These are phyloP conservation scores for Leptinotarsa peninsularis DNA, from an alignment of 2,888 invertebrate genomes.

Conservation along the genomic window DNA sequence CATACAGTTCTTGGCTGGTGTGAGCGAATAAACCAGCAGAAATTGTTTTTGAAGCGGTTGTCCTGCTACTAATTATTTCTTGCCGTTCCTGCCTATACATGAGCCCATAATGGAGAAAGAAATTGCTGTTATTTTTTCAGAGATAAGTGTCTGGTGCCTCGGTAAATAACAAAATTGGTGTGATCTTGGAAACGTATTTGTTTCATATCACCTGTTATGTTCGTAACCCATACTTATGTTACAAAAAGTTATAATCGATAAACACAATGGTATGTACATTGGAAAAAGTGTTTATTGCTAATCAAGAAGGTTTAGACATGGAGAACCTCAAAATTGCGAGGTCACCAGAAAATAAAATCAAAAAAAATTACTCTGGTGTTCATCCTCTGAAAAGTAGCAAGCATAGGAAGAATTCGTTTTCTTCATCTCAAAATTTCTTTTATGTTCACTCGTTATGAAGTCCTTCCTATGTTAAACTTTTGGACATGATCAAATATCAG, in stretches of 20 bases:
- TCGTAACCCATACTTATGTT: slow-evolving; percentile 6
- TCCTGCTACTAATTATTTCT: slow-evolving; percentile 39
- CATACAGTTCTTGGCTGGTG: slow-evolving; percentile 6
- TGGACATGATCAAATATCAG: no score
- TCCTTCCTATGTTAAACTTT: no score
- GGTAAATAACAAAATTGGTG: slow-evolving; percentile 29
- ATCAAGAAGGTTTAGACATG: no score
- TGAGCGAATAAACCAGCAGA: slow-evolving; percentile 13
- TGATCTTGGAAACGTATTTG: slow-evolving; percentile 22
- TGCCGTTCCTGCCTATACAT: slow-evolving; percentile 37
- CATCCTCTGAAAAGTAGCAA: no score
- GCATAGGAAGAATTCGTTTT: no score
- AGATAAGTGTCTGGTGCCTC: slow-evolving; percentile 29
- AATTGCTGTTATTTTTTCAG: slow-evolving; percentile 33
- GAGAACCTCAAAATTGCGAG: no score
- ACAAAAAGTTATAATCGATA: slow-evolving; percentile 9
- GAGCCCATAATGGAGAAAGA: slow-evolving; percentile 34
- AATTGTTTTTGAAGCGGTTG: slow-evolving; percentile 37
- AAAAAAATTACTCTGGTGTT: no score
- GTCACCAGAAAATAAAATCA: no score
- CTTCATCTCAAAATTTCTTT: no score
- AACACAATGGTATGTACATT: neutral
- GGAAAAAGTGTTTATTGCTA: no score
- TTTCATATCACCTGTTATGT: slow-evolving; percentile 20
- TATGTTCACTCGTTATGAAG: no score